These are phyloP conservation scores for Trachops cirrhosus DNA, from an alignment of 2,797 vertebrate species.

Conservation along the genomic window DNA sequence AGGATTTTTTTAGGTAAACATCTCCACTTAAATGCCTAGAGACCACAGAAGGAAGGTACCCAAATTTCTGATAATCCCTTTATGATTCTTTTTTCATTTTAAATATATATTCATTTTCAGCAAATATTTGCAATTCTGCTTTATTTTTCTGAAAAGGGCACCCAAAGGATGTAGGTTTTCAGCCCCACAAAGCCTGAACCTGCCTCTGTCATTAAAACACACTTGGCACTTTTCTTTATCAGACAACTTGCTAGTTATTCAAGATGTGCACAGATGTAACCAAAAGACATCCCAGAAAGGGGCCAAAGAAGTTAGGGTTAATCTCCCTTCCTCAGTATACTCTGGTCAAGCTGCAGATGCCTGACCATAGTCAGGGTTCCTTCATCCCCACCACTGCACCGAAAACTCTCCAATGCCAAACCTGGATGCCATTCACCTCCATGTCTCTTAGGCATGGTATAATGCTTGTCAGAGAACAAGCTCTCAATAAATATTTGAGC, in stretches of 20 bases:
- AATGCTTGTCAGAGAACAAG: neutral
- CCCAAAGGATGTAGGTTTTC: neutral
- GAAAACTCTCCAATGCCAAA: neutral
- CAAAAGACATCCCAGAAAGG: neutral
- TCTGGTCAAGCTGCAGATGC: neutral
- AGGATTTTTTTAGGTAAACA: neutral
- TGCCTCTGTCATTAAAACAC: neutral
- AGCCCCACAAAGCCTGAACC: neutral
- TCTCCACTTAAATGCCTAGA: neutral
- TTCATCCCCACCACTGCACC: neutral
- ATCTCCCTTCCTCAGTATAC: neutral
- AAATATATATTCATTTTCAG: neutral
- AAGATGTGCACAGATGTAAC: neutral
- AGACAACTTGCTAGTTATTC: neutral
- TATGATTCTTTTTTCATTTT: neutral
- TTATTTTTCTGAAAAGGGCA: neutral
- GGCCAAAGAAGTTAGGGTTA: too few species aligned
- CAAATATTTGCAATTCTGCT: neutral
- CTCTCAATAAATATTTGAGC: neutral
- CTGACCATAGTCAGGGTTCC: fast-evolving
- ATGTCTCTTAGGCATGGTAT: neutral
- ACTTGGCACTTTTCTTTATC: neutral
- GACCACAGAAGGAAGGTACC: neutral
- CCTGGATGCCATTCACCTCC: neutral
- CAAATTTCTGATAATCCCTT: neutral